Percentiles rank a stretch among this genome's conserved stretches.
phyloP scores from a whole-genome alignment of 1,140 invertebrate species.

The Phocides pigmalion region DNA sequence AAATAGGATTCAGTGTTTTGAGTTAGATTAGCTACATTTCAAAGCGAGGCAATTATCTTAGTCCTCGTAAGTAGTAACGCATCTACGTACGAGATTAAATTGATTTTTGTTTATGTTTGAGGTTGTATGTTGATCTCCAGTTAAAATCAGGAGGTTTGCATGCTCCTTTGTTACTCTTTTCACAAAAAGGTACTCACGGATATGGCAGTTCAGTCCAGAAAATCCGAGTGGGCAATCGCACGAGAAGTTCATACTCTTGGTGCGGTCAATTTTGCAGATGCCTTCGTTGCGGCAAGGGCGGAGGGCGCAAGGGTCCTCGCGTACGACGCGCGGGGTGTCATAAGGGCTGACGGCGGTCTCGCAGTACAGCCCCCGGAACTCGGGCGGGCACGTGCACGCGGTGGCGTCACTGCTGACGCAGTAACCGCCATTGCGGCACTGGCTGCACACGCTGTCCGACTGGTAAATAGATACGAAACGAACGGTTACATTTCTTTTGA shows the following conservation, averaged over 20 bases:
- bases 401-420: slow-evolving; percentile 62
- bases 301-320: slow-evolving; percentile 85
- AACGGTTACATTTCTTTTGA: background rate
- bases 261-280: slow-evolving; percentile 87
- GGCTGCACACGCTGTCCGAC: slow-evolving; percentile 57
- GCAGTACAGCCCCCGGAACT: slow-evolving; percentile 87
- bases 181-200: slow-evolving; percentile 83
- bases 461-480: slow-evolving; percentile 14
- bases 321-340: slow-evolving; percentile 64
- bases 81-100: no score
- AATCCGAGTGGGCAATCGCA: slow-evolving; percentile 93
- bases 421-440: slow-evolving; percentile 78
- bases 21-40: no score
- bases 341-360: slow-evolving; percentile 73
- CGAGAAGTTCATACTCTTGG: slow-evolving; percentile 84
- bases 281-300: slow-evolving; percentile 92
- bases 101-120: no score
- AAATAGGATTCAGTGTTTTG: no score
- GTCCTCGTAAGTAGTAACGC: no score
- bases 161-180: no score
- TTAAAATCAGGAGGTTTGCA: no score
- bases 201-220: slow-evolving; percentile 90
- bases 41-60: no score
- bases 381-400: slow-evolving; percentile 81
- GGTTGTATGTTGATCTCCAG: no score